phyloP scores from a whole-genome alignment of 1,140 invertebrate genomes.

The Ganaspis sp. region DNA sequence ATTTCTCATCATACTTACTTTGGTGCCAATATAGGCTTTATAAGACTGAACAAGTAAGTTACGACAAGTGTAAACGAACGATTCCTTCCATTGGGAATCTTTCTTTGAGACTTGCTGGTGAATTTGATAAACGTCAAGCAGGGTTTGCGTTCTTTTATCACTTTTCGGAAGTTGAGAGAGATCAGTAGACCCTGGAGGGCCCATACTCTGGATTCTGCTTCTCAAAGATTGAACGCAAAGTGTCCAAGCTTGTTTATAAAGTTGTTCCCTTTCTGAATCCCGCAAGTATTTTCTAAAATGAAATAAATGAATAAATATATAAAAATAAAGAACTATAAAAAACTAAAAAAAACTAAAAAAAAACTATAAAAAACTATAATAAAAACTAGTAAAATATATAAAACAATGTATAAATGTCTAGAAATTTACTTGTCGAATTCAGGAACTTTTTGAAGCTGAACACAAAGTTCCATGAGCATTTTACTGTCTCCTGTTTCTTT shows the following conservation, averaged over 20 bases:
- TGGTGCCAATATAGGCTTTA: constrained; percentile 75
- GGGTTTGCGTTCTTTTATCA: constrained; percentile 69
- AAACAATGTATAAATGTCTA: too few species aligned
- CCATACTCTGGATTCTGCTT: constrained; percentile 69
- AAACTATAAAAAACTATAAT: constrained; percentile 4
- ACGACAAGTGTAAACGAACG: constrained; percentile 73
- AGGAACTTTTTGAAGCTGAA: constrained; percentile 87
- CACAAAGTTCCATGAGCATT: constrained; percentile 87
- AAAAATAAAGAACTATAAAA: too few species aligned
- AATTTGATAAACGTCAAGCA: constrained; percentile 81
- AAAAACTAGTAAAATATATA: not conserved
- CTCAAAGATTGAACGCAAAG: constrained; percentile 81
- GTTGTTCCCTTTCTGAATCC: constrained; percentile 86
- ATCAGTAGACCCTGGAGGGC: constrained; percentile 50
- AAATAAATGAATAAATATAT: constrained; percentile 39
- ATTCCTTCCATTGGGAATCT: constrained; percentile 77
- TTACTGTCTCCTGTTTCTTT: constrained; percentile 87
- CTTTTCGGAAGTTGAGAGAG: constrained; percentile 49
- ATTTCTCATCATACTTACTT: constrained; percentile 63
- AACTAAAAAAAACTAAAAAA: constrained; percentile 35
- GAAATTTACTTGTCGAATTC: constrained; percentile 85
- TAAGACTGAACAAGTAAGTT: constrained; percentile 80
- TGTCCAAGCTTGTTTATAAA: constrained; percentile 85
- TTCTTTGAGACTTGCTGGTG: constrained; percentile 79
- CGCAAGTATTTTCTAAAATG: constrained; percentile 84